Conservation (phyloP, 1,140 invertebrate species). For the Tetramorium simillimum region DNA sequence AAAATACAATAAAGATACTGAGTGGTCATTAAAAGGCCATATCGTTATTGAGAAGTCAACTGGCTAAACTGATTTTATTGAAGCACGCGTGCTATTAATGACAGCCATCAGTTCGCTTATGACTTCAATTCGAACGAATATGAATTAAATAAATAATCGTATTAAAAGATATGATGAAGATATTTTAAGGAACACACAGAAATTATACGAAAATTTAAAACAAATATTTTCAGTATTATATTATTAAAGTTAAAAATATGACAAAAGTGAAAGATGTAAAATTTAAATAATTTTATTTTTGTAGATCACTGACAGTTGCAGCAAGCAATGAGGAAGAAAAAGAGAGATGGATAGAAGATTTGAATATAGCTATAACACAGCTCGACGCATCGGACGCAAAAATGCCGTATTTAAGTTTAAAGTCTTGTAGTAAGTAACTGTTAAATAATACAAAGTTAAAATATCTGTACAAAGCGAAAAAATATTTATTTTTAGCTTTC, state of each 20-base stretch:
- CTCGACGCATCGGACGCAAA: conserved; percentile 89
- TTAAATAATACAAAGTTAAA: neutral
- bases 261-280: neutral
- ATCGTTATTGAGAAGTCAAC: conserved; percentile 59
- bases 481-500: neutral
- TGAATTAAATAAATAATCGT: neutral
- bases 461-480: neutral
- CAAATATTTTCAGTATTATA: neutral
- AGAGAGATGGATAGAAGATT: conserved; percentile 94
- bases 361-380: conserved; percentile 90
- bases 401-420: conserved; percentile 90
- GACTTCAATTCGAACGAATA: neutral
- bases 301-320: conserved; percentile 89
- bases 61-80: conserved; percentile 47
- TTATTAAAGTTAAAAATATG: neutral
- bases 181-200: neutral
- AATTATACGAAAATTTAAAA: neutral
- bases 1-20: conserved; percentile 50
- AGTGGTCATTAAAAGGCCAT: conserved; percentile 40
- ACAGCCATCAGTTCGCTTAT: conserved; percentile 1
- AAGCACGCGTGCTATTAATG: conserved; percentile 6
- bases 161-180: neutral
- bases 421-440: conserved; percentile 90
- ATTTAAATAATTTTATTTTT: conserved; percentile 54
- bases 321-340: conserved; percentile 94